Evolutionary conservation across 2,113 vertebrate species (phyloP), one percentile per base, ranked within the genome.

Genomic region (Corapipo altera): DNA sequence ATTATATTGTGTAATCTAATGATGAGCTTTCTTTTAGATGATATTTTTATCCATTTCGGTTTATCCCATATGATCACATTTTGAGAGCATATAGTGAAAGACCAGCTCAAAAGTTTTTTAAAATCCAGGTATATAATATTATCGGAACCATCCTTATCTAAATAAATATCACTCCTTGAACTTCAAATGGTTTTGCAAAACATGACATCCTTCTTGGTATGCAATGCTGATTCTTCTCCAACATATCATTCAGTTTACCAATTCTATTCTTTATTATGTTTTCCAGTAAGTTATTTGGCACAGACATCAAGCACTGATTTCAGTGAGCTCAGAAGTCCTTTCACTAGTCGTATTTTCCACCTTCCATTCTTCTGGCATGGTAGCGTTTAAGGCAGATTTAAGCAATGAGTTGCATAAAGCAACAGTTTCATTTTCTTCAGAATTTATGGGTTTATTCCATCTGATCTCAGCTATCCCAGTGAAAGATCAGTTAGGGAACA

Each of bases 211-310:
- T 87, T 54, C 57, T 77, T 91, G 65, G 81, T 74, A 84, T 46
- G 57, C 30, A 91, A 24, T 64, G 33, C 65, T 89, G 55, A 66
- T 79, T 79, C 39, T 88, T 52, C 49, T 91, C 91, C 93, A 95
- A 54, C 57, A 21, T 78, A 80, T 81, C 20, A 48, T 57, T 90
- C 49, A 70, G 48, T 75, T 85, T 73, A 62, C 15, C 54, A 75
- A 10, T 94, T 87, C 57, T 78, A 26, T 82, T 94, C 61, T 81
- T 91, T 77, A 51, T 78, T 94, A 44, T 48, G 57, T 61, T 72
- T 96, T 95, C 77, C 92, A 91, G 57, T 55, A 93, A 89, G 66
- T n/a, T 82, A 32, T 77, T 80, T 94, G 89, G 80, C 84, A 94
- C 37, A 87, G 61, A 71, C 35, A 66, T 87, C 91, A 92, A 87